Evolutionary conservation across 2,113 vertebrate genomes (phyloP), one percentile per base, ranked within the genome.

Genomic region (Coptodon rendalli): DNA sequence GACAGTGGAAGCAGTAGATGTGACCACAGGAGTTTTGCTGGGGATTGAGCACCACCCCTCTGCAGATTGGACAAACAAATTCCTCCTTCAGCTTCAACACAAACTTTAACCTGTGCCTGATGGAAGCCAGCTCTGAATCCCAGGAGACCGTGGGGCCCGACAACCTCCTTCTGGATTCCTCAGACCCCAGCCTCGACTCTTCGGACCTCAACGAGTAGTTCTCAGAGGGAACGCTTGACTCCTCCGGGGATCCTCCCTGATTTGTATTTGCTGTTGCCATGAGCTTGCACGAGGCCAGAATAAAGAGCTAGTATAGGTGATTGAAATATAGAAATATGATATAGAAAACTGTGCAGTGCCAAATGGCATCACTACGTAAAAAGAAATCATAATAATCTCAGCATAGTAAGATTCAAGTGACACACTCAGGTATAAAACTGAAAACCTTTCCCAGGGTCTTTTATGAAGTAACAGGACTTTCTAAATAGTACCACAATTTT

Each of bases 11-110:
- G 79, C 92, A 93, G 89, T 88, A 93, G 85, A 93, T 93, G 89
- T 93, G 92, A 80, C 92, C 92, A 17, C 92, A 93, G 81, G 89
- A 92, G 86, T 89, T 93, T 89, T 93, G 92, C 48, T 93, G 92
- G 3, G 92, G 90, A 76, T 93, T 92, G 52, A 93, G 86, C 5
- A 91, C 92, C 5, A 93, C 92, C 66, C 87, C 92, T 17, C 57
- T 81, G 45, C 90, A 93, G 79, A 93, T 11, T 5, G 92, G 92
- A 86, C 92, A 93, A n/a, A 92, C 53, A 27, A 90, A 93, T 84
- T 93, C 90, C n/a, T 92, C 90, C 79, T 82, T 90, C 85, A 93
- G 86, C 54, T 84, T 54, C 83, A 79, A 4, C 78, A 93, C 89
- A n/a, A 93, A 93, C 86, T 88, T 89, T 54, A 93, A 59, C 1